Evolutionary conservation across 2,888 invertebrate genomes (phyloP).

Genomic region (Rhagonycha lutea): DNA sequence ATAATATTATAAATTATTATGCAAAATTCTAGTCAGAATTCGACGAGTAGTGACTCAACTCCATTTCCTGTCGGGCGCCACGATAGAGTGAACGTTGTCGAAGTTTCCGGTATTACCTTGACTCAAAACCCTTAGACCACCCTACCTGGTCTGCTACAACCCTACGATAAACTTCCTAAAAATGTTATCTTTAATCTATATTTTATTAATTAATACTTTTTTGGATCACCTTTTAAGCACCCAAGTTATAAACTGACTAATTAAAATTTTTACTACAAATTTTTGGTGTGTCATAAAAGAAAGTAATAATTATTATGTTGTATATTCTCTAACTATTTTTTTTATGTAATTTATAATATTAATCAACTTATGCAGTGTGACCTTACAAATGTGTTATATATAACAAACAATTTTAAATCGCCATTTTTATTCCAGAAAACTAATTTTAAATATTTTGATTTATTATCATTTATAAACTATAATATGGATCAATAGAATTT

Average conservation of each 20-base stretch:
- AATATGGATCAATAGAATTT: background rate
- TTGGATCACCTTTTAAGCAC: background rate
- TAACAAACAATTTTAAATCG: background rate
- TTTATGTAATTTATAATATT: background rate
- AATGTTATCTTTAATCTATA: constrained; percentile 20
- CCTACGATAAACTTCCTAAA: constrained; percentile 19
- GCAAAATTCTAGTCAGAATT: constrained; percentile 12
- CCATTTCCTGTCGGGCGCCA: constrained; percentile 42
- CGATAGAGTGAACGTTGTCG: constrained; percentile 40
- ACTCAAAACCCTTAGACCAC: constrained; percentile 23
- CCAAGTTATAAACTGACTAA: background rate
- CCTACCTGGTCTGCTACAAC: constrained; percentile 13
- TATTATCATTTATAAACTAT: background rate
- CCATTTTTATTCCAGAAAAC: background rate
- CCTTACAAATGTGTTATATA: background rate
- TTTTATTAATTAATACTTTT: constrained; percentile 21
- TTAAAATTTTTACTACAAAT: background rate
- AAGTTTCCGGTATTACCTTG: constrained; percentile 42
- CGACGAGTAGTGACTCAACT: constrained; percentile 39
- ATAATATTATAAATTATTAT: background rate
- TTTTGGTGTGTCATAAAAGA: background rate
- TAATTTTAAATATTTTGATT: background rate
- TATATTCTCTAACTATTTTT: background rate
- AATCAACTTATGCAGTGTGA: background rate
- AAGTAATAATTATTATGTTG: background rate